Percentiles rank a stretch among this genome's conserved stretches.
Conservation (phyloP, 2,888 invertebrate genomes). For the Drosophila anomelani region DNA sequence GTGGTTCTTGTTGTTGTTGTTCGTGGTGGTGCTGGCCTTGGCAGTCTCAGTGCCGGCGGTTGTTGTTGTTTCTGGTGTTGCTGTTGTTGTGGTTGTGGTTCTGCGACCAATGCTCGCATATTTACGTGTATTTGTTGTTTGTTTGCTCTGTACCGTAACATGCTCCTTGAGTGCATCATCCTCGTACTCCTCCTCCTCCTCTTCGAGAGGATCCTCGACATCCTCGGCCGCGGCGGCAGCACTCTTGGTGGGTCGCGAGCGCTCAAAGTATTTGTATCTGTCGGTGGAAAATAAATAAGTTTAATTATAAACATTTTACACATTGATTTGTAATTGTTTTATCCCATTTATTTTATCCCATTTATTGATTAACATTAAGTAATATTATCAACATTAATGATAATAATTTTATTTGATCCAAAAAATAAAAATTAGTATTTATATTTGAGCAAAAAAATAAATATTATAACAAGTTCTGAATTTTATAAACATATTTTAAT, state of each 20-base stretch:
- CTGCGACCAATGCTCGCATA: conserved; percentile 83
- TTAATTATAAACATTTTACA: too few species aligned
- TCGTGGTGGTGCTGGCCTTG: conserved; percentile 60
- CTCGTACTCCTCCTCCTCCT: conserved; percentile 65
- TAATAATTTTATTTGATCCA: too few species aligned
- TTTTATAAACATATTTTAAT: too few species aligned
- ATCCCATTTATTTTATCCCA: too few species aligned
- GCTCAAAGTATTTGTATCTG: conserved; percentile 83
- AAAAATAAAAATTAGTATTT: too few species aligned
- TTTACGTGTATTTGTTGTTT: conserved; percentile 80
- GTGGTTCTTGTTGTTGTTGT: conserved; percentile 60
- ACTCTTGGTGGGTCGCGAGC: conserved; percentile 78
- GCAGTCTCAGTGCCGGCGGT: conserved; percentile 61
- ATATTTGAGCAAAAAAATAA: too few species aligned
- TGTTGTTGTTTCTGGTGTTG: conserved; percentile 56
- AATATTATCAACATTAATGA: too few species aligned
- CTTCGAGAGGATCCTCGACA: conserved; percentile 46
- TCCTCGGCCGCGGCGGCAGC: conserved; percentile 39
- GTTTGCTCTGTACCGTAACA: conserved; percentile 83
- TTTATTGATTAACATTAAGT: too few species aligned
- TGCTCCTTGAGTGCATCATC: conserved; percentile 72
- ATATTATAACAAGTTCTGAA: too few species aligned
- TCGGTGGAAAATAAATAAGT: background rate
- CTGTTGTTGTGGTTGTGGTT: conserved; percentile 74
- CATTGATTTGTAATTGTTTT: too few species aligned